Evolutionary conservation across 2,888 invertebrate genomes (phyloP).

Genomic region (Lochmaea capreae): DNA sequence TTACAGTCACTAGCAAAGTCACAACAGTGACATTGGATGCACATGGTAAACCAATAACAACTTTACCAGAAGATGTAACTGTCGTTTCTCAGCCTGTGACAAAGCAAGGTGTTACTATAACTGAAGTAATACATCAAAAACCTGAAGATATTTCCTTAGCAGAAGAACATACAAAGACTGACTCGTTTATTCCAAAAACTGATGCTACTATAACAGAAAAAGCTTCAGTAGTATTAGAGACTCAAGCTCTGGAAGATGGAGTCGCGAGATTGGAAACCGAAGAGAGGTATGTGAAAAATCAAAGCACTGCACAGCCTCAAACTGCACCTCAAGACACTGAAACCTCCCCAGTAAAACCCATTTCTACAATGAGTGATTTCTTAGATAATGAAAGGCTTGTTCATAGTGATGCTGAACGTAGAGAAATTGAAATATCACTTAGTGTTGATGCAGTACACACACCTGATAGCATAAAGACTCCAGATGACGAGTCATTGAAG

Average conservation of each 20-base stretch:
- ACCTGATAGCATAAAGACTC: constrained; percentile 52
- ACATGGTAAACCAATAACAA: constrained; percentile 50
- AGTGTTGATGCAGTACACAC: constrained; percentile 52
- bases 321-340: constrained; percentile 52
- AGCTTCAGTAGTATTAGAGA: not conserved
- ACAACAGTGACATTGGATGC: constrained; percentile 52
- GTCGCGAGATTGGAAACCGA: constrained; percentile 57
- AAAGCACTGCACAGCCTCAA: constrained; percentile 57
- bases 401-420: constrained; percentile 53
- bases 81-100: constrained; percentile 18
- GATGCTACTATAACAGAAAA: not conserved
- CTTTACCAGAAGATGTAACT: constrained; percentile 41
- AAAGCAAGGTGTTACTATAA: constrained; percentile 12
- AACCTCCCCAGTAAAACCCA: constrained; percentile 36
- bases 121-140: constrained; percentile 18
- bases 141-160: not conserved
- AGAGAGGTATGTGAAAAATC: constrained; percentile 62
- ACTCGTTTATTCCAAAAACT: not conserved
- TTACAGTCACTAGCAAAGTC: constrained; percentile 49
- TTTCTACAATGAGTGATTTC: constrained; percentile 49
- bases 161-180: not conserved
- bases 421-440: constrained; percentile 59
- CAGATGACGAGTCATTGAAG: constrained; percentile 52
- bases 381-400: constrained; percentile 55
- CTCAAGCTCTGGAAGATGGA: not conserved